phyloP scores from a whole-genome alignment of 2,797 vertebrate genomes.

The Hypotaenidia okinawae region DNA sequence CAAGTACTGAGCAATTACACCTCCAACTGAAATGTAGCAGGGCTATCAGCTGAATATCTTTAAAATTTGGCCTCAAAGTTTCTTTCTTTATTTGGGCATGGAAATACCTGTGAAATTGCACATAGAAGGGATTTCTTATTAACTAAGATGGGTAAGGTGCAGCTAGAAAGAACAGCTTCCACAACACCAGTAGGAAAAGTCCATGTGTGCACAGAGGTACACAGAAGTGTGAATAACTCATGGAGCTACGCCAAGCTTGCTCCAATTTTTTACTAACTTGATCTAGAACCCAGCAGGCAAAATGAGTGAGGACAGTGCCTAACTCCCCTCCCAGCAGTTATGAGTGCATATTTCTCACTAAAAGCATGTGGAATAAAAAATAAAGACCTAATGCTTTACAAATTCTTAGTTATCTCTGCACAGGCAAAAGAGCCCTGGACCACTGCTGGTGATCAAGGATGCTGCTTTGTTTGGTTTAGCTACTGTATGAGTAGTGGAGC shows the following conservation, averaged over 20 bases:
- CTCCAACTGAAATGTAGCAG: not conserved
- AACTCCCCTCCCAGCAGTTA: not conserved
- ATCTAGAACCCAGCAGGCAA: not conserved
- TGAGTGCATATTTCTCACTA: not conserved
- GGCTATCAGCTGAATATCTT: not conserved
- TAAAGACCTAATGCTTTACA: not conserved
- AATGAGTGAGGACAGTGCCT: not conserved
- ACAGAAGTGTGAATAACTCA: not conserved
- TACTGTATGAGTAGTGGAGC: not conserved
- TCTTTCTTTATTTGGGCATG: not conserved
- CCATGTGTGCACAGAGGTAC: not conserved
- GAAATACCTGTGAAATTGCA: not conserved
- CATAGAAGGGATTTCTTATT: not conserved
- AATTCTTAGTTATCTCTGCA: not conserved
- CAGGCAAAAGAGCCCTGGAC: not conserved
- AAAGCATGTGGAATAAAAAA: not conserved
- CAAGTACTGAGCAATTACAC: not conserved
- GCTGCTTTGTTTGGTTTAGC: not conserved
- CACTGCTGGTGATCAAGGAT: not conserved
- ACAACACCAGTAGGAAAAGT: not conserved
- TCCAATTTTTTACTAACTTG: not conserved
- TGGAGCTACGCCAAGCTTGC: not conserved
- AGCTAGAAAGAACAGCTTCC: not conserved
- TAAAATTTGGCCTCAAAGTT: not conserved
- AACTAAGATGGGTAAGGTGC: not conserved